Conservation (phyloP, 2,797 vertebrate species). For the Tiaroga cobitis region DNA sequence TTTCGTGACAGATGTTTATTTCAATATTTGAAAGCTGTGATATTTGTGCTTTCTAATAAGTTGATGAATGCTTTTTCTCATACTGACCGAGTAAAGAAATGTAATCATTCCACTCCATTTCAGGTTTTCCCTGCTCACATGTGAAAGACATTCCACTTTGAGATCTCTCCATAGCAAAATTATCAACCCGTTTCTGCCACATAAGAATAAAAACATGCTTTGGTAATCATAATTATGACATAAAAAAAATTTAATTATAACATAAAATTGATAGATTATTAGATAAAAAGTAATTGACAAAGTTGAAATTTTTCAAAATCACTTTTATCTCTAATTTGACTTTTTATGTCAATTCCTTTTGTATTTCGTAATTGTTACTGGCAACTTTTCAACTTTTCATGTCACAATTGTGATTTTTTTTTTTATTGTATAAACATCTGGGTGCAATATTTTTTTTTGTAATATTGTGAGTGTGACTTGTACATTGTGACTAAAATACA, state of each 20-base stretch:
- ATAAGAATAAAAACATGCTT: not conserved
- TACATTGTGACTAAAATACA: not conserved
- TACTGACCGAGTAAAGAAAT: not conserved
- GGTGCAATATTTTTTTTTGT: not conserved
- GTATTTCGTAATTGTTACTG: not conserved
- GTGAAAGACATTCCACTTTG: not conserved
- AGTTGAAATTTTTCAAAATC: too few relatives aligned
- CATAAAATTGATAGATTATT: not conserved
- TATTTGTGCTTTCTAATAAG: not conserved
- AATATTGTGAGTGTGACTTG: not conserved
- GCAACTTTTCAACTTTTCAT: not conserved
- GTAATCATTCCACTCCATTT: not conserved
- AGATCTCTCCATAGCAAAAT: not conserved
- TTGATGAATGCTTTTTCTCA: not conserved
- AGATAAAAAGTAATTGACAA: not conserved
- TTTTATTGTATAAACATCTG: not conserved
- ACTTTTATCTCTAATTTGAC: not conserved
- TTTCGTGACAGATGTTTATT: not conserved
- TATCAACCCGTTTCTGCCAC: not conserved
- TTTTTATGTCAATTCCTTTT: not conserved
- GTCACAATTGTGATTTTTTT: too few relatives aligned
- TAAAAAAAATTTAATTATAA: not conserved
- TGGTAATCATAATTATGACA: not conserved
- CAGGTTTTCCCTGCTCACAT: not conserved
- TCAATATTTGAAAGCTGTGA: not conserved